A percentile compares a stretch with the other conserved stretches of the same genome.
These are phyloP conservation scores for Lamellibrachia columna DNA, from an alignment of 2,888 invertebrate species.

Conservation along the genomic window DNA sequence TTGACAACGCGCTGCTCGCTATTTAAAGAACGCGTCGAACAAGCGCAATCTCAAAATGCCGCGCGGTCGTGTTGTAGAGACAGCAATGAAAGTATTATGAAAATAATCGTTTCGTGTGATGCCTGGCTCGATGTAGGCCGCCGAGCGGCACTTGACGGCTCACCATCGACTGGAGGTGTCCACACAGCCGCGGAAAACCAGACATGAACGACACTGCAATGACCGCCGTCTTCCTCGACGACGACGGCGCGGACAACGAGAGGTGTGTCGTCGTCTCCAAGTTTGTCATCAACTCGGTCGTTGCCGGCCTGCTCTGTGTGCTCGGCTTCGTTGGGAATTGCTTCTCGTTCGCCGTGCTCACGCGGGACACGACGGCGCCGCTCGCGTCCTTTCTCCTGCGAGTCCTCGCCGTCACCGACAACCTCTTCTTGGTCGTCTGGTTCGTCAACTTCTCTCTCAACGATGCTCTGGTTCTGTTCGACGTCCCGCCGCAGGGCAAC, in stretches of 20 bases:
- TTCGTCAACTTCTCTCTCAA: conserved; percentile 35
- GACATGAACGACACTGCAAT: not conserved
- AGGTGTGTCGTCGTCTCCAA: not conserved
- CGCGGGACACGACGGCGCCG: conserved; percentile 28
- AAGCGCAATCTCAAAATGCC: not conserved
- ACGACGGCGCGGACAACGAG: not conserved
- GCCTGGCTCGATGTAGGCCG: not conserved
- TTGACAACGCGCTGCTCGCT: not conserved
- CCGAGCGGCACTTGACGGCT: not conserved
- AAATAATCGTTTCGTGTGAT: not conserved
- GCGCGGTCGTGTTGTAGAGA: not conserved
- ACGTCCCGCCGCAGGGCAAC: not conserved
- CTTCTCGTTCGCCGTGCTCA: conserved; percentile 31
- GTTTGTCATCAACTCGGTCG: conserved; percentile 28
- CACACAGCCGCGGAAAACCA: not conserved
- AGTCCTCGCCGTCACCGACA: conserved; percentile 30
- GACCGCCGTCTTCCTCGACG: not conserved
- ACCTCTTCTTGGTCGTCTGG: conserved; percentile 32
- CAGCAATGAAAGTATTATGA: not conserved
- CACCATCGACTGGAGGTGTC: not conserved
- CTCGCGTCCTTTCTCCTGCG: conserved; percentile 32
- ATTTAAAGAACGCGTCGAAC: not conserved
- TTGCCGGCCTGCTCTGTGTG: conserved; percentile 32
- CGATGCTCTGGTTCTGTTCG: conserved; percentile 18
- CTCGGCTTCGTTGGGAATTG: conserved; percentile 32